These are phyloP conservation scores for Exephanes ischioxanthus DNA, from an alignment of 2,888 invertebrate genomes.

Conservation along the genomic window DNA sequence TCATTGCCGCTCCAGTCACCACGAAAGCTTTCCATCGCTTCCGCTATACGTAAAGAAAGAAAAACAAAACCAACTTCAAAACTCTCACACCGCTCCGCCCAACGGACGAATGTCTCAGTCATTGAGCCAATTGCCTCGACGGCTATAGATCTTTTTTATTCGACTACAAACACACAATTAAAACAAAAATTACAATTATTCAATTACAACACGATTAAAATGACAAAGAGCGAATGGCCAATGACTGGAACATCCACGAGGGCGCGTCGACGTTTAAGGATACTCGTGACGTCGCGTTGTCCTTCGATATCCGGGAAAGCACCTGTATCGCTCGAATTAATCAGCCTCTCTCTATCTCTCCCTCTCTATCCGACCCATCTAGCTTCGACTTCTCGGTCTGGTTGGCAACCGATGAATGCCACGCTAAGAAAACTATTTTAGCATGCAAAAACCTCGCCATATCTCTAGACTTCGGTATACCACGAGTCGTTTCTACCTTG, in stretches of 20 bases:
- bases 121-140: not conserved
- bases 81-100: not conserved
- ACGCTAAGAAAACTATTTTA: conserved; percentile 79
- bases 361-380: conserved; percentile 21
- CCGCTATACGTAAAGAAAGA: conserved; percentile 17
- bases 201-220: not conserved
- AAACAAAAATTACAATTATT: not conserved
- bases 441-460: conserved; percentile 77
- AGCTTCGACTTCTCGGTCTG: conserved; percentile 65
- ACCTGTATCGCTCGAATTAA: conserved; percentile 59
- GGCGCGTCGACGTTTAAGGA: not conserved
- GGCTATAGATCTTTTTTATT: not conserved
- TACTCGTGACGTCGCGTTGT: conserved; percentile 29
- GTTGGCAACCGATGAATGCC: conserved; percentile 81
- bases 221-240: not conserved
- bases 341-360: conserved; percentile 54
- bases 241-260: not conserved
- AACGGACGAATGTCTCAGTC: not conserved
- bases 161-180: not conserved
- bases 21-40: conserved; percentile 3
- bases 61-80: conserved; percentile 1
- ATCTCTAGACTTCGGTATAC: conserved; percentile 68
- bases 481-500: conserved; percentile 23
- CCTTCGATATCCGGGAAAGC: conserved; percentile 55
- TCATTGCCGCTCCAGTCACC: conserved; percentile 41